Conservation (phyloP, 2,113 vertebrate genomes). For the Nothobranchius kuhntae region DNA sequence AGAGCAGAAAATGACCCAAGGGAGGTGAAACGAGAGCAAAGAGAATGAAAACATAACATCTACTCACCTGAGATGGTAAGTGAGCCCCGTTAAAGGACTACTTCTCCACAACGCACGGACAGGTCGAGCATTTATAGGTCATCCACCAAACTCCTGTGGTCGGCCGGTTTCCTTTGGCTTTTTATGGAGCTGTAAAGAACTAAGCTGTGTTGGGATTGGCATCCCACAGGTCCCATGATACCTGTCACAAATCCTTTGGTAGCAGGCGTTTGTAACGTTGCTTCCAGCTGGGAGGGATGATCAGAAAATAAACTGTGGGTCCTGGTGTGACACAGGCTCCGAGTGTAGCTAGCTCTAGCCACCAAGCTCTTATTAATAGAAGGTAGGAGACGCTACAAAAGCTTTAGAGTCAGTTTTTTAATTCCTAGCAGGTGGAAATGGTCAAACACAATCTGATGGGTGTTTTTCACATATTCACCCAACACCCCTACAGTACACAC, state of each 20-base stretch:
- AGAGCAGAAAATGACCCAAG: constrained; percentile 56
- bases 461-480: no score
- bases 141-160: background rate
- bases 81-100: no score
- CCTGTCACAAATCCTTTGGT: background rate
- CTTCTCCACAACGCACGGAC: no score
- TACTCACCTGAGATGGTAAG: no score
- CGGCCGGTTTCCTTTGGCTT: background rate
- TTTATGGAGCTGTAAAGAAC: background rate
- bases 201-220: background rate
- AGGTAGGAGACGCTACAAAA: no score
- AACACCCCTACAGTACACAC: no score
- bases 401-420: no score
- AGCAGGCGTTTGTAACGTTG: background rate
- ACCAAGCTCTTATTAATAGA: background rate
- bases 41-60: no score
- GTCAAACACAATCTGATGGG: no score
- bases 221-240: background rate
- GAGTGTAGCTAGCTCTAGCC: background rate
- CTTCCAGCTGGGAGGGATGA: background rate
- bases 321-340: background rate
- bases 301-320: background rate
- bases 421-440: no score
- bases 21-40: constrained; percentile 13
- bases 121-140: background rate